Base-by-base conservation (phyloP, 2,113 vertebrate species). In the Procavia capensis region DNA sequence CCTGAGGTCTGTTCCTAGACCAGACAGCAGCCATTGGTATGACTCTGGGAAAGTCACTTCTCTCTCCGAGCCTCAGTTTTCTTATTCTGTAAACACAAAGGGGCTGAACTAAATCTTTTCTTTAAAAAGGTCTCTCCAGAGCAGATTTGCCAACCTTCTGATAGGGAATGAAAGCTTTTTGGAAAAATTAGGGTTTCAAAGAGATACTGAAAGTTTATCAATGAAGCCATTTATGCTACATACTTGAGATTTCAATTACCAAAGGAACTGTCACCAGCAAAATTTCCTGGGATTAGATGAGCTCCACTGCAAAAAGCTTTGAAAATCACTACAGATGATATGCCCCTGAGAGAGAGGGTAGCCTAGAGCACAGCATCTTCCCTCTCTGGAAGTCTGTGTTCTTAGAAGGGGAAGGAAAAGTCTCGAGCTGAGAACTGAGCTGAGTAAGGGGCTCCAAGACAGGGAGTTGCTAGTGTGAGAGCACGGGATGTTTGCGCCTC, bases 401-500 rank as follows among this genome's bases (percentile, higher is more conserved):
- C 92, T 95, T 84, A 61, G 68, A 90, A 80, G 31, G 66, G 45
- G 17, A 61, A 92, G 34, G 75, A 76, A 57, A 80, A 94, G 25
- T 11, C 78, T 31, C 1, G 41, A 64, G 27, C 74, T 43, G n/a
- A 27, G 47, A 91, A 92, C 34, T 50, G 76, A 95, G 54, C 19
- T 64, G 84, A 91, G 45, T 6, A 39, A n/a, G 13, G 78, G 94
- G n/a, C n/a, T 93, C 94, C 83, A 88, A 93, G 47, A 59, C 79
- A 54, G 34, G 68, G 76, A 68, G n/a, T 92, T 57, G 39, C 57
- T 68, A 68, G n/a, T 91, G 91, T 95, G 84, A 86, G 70, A 43
- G 39, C 16, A 11, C 22, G 2, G 88, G 72, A 92, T 57, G 68
- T 96, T 95, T 93, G 91, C 93, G 11, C 81, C 80, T 88, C 85